These are phyloP conservation scores for Cataglyphis cursor DNA, from an alignment of 2,888 invertebrate genomes.

Conservation along the genomic window DNA sequence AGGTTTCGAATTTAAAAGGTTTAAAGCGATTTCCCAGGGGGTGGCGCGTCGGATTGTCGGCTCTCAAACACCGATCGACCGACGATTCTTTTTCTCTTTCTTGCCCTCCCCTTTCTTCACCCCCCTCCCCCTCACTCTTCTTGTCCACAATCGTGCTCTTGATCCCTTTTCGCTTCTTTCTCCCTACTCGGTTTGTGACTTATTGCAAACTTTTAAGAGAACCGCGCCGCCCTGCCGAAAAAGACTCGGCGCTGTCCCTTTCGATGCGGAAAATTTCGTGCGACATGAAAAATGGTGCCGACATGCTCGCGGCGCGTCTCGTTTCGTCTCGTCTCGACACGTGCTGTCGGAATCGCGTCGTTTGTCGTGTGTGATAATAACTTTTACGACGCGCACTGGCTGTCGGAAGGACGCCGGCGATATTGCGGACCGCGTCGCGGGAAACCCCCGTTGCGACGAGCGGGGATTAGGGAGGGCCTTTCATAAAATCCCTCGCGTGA, in stretches of 20 bases:
- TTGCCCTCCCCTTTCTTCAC: background rate
- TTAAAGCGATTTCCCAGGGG: conserved; percentile 86
- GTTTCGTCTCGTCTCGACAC: conserved; percentile 38
- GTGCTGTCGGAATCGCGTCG: conserved; percentile 51
- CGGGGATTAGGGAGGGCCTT: conserved; percentile 61
- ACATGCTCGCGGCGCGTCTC: conserved; percentile 15
- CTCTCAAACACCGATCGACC: conserved; percentile 77
- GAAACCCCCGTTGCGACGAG: conserved; percentile 40
- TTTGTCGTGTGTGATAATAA: conserved; percentile 65
- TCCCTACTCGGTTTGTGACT: conserved; percentile 66
- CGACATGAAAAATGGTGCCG: conserved; percentile 76
- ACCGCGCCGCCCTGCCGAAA: conserved; percentile 35
- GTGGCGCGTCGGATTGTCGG: conserved; percentile 79
- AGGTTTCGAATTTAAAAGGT: conserved; percentile 85
- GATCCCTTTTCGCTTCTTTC: conserved; percentile 40
- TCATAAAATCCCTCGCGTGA: conserved; percentile 64
- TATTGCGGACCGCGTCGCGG: conserved; percentile 43
- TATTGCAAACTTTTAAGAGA: conserved; percentile 76
- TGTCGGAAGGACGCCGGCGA: conserved; percentile 19
- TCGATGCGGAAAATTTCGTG: conserved; percentile 56
- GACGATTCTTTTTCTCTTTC: conserved; percentile 51
- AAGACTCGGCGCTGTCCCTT: conserved; percentile 44
- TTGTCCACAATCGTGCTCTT: conserved; percentile 24
- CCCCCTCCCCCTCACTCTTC: background rate
- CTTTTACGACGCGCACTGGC: conserved; percentile 70